phyloP scores from a whole-genome alignment of 2,797 vertebrate genomes.

The Eleutherodactylus coqui region DNA sequence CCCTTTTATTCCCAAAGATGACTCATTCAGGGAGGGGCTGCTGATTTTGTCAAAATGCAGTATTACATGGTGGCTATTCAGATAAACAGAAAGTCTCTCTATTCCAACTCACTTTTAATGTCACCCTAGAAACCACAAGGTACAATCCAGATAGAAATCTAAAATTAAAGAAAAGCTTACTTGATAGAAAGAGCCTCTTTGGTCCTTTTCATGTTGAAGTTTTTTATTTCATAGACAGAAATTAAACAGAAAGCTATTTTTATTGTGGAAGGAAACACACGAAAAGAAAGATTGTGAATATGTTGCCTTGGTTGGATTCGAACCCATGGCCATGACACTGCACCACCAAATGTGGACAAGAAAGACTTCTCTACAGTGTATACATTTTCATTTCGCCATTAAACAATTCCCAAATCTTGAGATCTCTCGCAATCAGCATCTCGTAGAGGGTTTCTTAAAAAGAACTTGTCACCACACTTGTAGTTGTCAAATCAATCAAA shows the following conservation, averaged over 20 bases:
- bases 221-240: neutral
- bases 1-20: neutral
- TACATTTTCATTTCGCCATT: neutral
- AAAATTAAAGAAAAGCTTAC: no score
- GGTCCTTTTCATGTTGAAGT: neutral
- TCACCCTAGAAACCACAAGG: no score
- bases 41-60: neutral
- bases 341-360: neutral
- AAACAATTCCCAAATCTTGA: constrained; percentile 44
- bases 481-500: constrained; percentile 64
- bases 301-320: neutral
- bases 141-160: no score
- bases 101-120: neutral
- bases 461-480: constrained; percentile 60
- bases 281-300: neutral
- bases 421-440: constrained; percentile 37
- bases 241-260: neutral
- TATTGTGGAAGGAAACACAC: neutral
- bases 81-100: neutral
- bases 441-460: constrained; percentile 28
- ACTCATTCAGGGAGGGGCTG: neutral
- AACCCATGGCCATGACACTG: neutral
- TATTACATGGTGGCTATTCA: neutral
- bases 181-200: no score
- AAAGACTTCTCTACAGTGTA: neutral